Conservation (phyloP, 2,888 invertebrate species). For the Scaptomyza cyrtandrae region DNA sequence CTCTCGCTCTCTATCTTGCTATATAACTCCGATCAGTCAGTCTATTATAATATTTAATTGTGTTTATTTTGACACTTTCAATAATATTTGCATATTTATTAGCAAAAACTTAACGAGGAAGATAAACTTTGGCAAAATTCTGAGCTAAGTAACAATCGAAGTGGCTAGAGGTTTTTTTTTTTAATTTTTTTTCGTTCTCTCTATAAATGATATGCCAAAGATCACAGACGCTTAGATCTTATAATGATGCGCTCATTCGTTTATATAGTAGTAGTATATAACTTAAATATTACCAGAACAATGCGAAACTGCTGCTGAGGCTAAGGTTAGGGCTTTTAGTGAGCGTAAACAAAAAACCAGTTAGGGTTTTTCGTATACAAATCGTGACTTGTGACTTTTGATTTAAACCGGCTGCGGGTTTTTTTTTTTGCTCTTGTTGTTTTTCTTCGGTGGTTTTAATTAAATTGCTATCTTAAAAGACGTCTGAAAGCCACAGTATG, state of each 20-base stretch:
- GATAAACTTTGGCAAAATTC: not conserved
- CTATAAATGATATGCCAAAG: not conserved
- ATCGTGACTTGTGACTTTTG: slow-evolving; percentile 58
- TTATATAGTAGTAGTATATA: slow-evolving; percentile 2
- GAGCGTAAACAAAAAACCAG: slow-evolving; percentile 52
- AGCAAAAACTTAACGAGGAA: not conserved
- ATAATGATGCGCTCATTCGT: slow-evolving; percentile 13
- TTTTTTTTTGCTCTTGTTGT: not conserved
- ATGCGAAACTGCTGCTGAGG: slow-evolving; percentile 17
- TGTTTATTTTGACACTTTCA: slow-evolving; percentile 2
- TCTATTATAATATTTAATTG: not conserved
- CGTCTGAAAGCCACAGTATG: slow-evolving; percentile 4
- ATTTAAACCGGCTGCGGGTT: slow-evolving; percentile 35
- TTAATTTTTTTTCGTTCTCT: not conserved
- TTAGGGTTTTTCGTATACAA: slow-evolving; percentile 51
- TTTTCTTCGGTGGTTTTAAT: slow-evolving; percentile 2
- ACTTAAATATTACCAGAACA: slow-evolving; percentile 19
- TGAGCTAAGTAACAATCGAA: not conserved
- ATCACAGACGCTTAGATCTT: not conserved
- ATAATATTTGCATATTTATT: not conserved
- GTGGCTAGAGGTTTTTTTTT: not conserved
- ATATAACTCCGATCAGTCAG: not conserved
- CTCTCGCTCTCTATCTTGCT: not conserved
- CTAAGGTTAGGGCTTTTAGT: slow-evolving; percentile 1
- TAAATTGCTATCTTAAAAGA: slow-evolving; percentile 8